Evolutionary conservation across 2,888 invertebrate genomes (phyloP).

Genomic region (Philonicus albiceps): DNA sequence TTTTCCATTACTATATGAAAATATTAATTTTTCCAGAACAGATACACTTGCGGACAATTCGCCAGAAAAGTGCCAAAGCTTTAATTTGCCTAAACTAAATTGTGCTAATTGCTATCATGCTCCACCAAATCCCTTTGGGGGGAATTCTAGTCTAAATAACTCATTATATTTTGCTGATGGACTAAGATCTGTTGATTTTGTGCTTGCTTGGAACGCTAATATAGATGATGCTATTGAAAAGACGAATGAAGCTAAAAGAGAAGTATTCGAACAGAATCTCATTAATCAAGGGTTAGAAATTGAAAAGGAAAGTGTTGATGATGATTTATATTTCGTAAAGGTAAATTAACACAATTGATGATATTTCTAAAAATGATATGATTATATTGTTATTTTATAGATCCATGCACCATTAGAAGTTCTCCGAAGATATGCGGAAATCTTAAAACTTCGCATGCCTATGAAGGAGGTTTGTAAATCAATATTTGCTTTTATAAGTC

Average conservation of each 20-base stretch:
- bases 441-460: slow-evolving; percentile 90
- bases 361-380: neutral
- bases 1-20: neutral
- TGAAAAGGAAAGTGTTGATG: slow-evolving; percentile 73
- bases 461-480: slow-evolving; percentile 81
- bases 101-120: slow-evolving; percentile 33
- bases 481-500: slow-evolving; percentile 46
- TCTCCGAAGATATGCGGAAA: slow-evolving; percentile 86
- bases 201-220: slow-evolving; percentile 78
- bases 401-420: slow-evolving; percentile 87
- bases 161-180: slow-evolving; percentile 76
- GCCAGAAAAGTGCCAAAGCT: slow-evolving; percentile 32
- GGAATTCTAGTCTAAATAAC: slow-evolving; percentile 50
- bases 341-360: slow-evolving; percentile 57
- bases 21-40: slow-evolving; percentile 2
- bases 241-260: slow-evolving; percentile 65
- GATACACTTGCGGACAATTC: slow-evolving; percentile 26
- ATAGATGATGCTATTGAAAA: slow-evolving; percentile 63
- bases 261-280: slow-evolving; percentile 76
- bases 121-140: slow-evolving; percentile 47
- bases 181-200: slow-evolving; percentile 77
- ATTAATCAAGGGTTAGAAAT: slow-evolving; percentile 76
- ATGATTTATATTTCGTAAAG: slow-evolving; percentile 81
- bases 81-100: slow-evolving; percentile 12
- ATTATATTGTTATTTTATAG: slow-evolving; percentile 63